Percentiles rank a stretch among this genome's conserved stretches.
These are phyloP conservation scores for Napeogenes inachia DNA, from an alignment of 2,888 invertebrate species.

Conservation along the genomic window DNA sequence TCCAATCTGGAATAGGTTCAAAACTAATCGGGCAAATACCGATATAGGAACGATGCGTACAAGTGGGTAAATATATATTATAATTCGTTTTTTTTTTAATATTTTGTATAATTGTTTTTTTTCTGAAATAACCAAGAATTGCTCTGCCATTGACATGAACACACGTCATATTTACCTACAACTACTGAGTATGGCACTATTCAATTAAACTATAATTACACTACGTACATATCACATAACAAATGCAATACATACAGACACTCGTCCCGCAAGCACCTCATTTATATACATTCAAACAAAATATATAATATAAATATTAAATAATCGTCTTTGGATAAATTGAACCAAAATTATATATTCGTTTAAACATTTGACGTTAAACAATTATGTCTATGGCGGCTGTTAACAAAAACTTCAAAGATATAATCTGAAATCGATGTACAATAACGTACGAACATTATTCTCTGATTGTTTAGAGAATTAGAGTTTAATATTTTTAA, in stretches of 20 bases:
- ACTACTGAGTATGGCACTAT: constrained; percentile 46
- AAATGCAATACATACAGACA: constrained; percentile 33
- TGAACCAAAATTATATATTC: neutral
- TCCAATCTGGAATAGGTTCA: too few species aligned
- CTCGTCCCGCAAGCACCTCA: constrained; percentile 20
- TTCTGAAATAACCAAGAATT: too few species aligned
- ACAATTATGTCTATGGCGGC: too few species aligned
- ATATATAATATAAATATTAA: neutral
- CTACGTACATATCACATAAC: constrained; percentile 27
- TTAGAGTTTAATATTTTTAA: constrained; percentile 1
- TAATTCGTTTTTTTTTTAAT: too few species aligned
- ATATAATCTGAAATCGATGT: too few species aligned
- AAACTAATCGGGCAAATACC: too few species aligned
- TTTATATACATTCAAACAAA: constrained; percentile 1
- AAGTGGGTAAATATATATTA: too few species aligned
- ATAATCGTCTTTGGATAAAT: too few species aligned
- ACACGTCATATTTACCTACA: constrained; percentile 6
- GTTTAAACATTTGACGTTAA: too few species aligned
- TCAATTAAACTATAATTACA: constrained; percentile 20
- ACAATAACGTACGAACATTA: neutral
- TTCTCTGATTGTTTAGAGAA: neutral
- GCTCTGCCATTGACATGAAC: neutral
- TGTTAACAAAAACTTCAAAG: too few species aligned
- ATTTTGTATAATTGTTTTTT: too few species aligned
- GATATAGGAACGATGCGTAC: too few species aligned